Evolutionary conservation across 2,888 invertebrate genomes (phyloP).

Genomic region (Cistogaster globosa): DNA sequence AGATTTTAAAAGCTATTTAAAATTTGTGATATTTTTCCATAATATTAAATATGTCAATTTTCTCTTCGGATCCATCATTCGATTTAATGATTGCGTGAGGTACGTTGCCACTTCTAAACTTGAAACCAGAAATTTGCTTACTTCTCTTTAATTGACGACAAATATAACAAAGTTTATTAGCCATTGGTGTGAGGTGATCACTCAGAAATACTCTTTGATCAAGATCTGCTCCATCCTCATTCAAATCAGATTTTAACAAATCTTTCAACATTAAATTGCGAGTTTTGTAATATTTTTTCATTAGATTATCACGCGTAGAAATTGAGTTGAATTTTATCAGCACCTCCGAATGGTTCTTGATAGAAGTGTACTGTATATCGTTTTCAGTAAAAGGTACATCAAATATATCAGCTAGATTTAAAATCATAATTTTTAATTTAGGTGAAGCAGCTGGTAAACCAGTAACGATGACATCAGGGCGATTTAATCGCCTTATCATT

Average conservation of each 20-base stretch:
- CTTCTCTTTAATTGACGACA: conserved; percentile 11
- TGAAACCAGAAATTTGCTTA: conserved; percentile 12
- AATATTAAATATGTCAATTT: not conserved
- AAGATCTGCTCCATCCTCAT: not conserved
- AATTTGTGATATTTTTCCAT: conserved; percentile 2
- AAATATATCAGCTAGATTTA: not conserved
- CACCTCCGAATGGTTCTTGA: conserved; percentile 3
- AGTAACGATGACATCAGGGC: not conserved
- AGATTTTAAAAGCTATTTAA: not conserved
- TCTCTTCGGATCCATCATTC: not conserved
- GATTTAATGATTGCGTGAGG: not conserved
- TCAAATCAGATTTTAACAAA: not conserved
- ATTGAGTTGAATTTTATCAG: too few relatives aligned
- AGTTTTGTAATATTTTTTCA: conserved; percentile 16
- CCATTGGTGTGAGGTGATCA: conserved; percentile 26
- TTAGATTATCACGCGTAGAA: conserved; percentile 1
- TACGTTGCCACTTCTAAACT: conserved; percentile 10
- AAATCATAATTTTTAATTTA: not conserved
- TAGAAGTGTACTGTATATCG: not conserved
- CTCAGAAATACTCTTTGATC: conserved; percentile 5
- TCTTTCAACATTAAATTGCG: conserved; percentile 8
- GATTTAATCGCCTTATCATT: not conserved
- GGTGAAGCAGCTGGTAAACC: not conserved
- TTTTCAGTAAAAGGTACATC: not conserved
- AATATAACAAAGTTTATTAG: conserved; percentile 14